Evolutionary conservation across 1,140 invertebrate genomes (phyloP), one percentile per base, ranked within the genome.

Genomic region (Euura saliciscinereae): DNA sequence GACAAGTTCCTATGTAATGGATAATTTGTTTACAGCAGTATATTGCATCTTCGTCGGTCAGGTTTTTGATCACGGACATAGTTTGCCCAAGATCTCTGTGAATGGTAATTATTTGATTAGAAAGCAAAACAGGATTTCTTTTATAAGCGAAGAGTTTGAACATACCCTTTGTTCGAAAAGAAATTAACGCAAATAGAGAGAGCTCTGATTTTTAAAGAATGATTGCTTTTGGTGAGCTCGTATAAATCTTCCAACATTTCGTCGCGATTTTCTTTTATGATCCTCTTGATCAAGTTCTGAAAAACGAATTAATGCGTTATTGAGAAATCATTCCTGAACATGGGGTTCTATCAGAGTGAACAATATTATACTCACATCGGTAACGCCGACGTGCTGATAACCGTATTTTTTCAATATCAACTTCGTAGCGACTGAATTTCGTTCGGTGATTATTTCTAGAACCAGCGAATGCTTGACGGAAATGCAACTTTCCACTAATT

Each of bases 401-500:
- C 80, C 80, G 69, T 85, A 86, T 71, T 85, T 86, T 45, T 85
- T 86, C 43, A 81, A 75, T 10, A 85, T 75, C 13, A 85, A 45
- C 72, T 84, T 85, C 44, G 80, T 78, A 28, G 79, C 68, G 44
- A 86, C 77, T 8, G 70, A 78, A 67, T 78, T 82, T 13, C 68
- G 68, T 74, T 84, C 84, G 8, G 72, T 78, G 59, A 71, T 79
- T 51, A 86, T 83, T 74, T 85, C 71, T 8, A 70, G 66, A 10
- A 79, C 78, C 42, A 86, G 74, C 59, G 71, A 66, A 70, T 86
- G 82, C 59, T 85, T 77, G 4, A 80, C 77, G 43, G 69, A 75
- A 10, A 71, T 78, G 69, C 76, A 78, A 45, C 59, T 67, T 75
- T 84, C 82, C 73, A 80, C 78, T 28, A 85, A 64, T 42, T 69